Evolutionary conservation across 1,140 invertebrate genomes (phyloP).

Genomic region (Tenebrio molitor): DNA sequence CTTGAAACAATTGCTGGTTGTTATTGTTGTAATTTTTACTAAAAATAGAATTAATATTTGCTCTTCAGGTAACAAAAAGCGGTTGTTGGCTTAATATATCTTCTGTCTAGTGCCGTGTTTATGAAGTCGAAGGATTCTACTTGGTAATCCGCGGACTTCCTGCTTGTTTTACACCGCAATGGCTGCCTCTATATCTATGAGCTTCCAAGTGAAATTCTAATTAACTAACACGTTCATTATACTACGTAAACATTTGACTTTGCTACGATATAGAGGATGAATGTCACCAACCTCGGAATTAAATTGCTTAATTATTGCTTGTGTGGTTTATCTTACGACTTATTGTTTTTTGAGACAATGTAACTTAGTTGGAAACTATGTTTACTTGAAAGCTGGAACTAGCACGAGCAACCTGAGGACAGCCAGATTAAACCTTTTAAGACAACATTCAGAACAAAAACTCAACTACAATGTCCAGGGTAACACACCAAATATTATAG

Average conservation of each 20-base stretch:
- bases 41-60: constrained; percentile 18
- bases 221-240: constrained; percentile 39
- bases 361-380: neutral
- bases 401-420: too few relatives aligned
- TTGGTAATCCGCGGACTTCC: constrained; percentile 38
- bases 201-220: constrained; percentile 37
- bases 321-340: constrained; percentile 3
- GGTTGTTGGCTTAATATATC: neutral
- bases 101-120: constrained; percentile 20
- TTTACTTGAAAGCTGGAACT: constrained; percentile 4
- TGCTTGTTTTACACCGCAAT: constrained; percentile 33
- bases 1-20: too few relatives aligned
- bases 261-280: constrained; percentile 11
- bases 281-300: constrained; percentile 21
- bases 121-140: constrained; percentile 21
- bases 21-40: too few relatives aligned
- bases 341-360: constrained; percentile 5
- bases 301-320: constrained; percentile 33
- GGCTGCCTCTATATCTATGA: constrained; percentile 12
- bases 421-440: too few relatives aligned
- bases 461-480: too few relatives aligned
- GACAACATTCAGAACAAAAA: too few relatives aligned
- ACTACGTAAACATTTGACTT: constrained; percentile 33
- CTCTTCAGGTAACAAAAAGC: too few relatives aligned
- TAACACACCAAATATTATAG: too few relatives aligned